Evolutionary conservation across 1,140 invertebrate species (phyloP), one percentile per base, ranked within the genome.

Genomic region (Danaus plexippus): DNA sequence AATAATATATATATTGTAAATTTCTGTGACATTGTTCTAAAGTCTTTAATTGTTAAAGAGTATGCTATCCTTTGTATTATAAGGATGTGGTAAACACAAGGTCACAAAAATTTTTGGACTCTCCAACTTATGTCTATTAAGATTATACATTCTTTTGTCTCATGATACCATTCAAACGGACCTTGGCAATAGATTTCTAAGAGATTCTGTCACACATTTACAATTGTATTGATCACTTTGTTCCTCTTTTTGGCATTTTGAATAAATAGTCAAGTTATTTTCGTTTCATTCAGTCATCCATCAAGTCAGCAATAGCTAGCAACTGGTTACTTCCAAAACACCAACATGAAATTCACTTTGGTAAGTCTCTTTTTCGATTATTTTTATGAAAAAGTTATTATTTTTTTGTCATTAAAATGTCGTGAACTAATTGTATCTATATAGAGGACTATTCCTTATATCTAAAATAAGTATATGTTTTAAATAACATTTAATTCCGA

Each of bases 111-210:
- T 22, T 49, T 54, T 32, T 42, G 51, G 43, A 45, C 8, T 47
- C 43, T 54, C 55, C 41, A 55, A 45, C 45, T 52, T 47, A 32
- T 32, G 2, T 32, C 47, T 40, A 42, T 50, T 52, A 22, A 47
- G 52, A 77, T 80, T 74, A 79, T 74, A 67, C 51, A 79, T 77
- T 83, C 80, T 80, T 77, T 83, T 83, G 80, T 83, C 70, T 54
- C 46, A 22, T 47, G 56, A 53, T 77, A 61, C 69, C 66, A 76
- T 83, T 79, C 61, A 71, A 58, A 47, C 54, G 63, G 62, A 47
- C 75, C 75, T 83, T 80, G 77, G 57, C 62, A 65, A 69, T 64
- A 73, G 65, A 65, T 71, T 67, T 69, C 54, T 73, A 66, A 69
- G 61, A 63, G 44, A 69, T 69, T 76, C 59, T 67, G 68, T 69